These are phyloP conservation scores for Nothoprocta pentlandii DNA, from an alignment of 2,113 vertebrate species.

Conservation along the genomic window DNA sequence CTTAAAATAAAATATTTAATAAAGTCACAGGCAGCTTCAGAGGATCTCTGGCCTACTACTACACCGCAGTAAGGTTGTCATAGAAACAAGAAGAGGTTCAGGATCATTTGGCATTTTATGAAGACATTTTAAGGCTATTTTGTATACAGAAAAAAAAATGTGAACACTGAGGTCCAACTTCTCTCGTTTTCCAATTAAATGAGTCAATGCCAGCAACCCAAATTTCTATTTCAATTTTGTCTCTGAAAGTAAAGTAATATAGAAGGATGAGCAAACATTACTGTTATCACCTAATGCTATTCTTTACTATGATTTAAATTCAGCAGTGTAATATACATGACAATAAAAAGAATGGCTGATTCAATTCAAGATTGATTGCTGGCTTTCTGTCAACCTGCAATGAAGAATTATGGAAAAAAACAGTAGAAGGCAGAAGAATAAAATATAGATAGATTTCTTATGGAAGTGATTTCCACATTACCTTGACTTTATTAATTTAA, in stretches of 20 bases:
- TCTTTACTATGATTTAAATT: neutral
- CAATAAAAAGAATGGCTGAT: neutral
- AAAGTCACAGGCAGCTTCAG: constrained; percentile 1
- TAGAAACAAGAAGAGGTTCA: constrained; percentile 61
- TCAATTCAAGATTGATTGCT: neutral
- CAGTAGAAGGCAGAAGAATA: neutral
- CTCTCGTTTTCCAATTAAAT: constrained; percentile 5
- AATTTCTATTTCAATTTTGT: neutral
- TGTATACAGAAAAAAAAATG: neutral
- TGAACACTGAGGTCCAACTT: neutral
- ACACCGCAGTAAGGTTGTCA: constrained; percentile 49
- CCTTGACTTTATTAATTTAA: neutral
- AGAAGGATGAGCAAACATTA: neutral
- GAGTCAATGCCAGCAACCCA: neutral
- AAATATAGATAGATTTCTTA: neutral
- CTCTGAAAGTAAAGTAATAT: neutral
- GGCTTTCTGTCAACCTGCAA: neutral
- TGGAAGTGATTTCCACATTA: neutral
- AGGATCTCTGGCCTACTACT: neutral
- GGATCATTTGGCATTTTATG: constrained; percentile 61
- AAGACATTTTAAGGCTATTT: constrained; percentile 51
- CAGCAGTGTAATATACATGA: neutral
- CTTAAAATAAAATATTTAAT: constrained; percentile 44
- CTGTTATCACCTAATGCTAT: neutral
- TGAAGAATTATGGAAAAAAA: neutral